Evolutionary conservation across 1,140 invertebrate species (phyloP).

Genomic region (Hestina assimilis): DNA sequence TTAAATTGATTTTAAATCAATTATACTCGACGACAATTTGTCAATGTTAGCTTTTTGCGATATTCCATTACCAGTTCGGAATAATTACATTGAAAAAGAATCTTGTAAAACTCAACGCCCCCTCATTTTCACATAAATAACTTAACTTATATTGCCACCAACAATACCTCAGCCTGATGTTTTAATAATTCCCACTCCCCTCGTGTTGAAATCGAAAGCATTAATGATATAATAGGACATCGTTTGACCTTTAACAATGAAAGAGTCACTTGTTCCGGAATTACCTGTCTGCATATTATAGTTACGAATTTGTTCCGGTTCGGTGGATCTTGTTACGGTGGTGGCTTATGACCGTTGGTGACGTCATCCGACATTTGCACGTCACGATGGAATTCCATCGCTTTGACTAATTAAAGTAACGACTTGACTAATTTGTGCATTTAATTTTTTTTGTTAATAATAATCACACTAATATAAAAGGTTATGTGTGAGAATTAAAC

Average conservation of each 20-base stretch:
- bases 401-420: background rate
- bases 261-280: conserved; percentile 6
- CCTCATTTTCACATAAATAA: background rate
- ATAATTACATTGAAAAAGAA: conserved; percentile 3
- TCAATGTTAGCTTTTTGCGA: conserved; percentile 4
- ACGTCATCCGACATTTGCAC: background rate
- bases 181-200: background rate
- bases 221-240: background rate
- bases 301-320: conserved; percentile 5
- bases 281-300: conserved; percentile 13
- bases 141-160: too few relatives aligned
- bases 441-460: too few relatives aligned
- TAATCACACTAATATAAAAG: too few relatives aligned
- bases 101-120: background rate
- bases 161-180: background rate
- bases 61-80: conserved; percentile 3
- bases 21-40: conserved; percentile 1
- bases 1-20: conserved; percentile 4
- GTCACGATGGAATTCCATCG: background rate
- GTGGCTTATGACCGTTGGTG: conserved; percentile 20
- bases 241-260: conserved; percentile 12
- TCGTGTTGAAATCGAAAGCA: too few relatives aligned
- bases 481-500: too few relatives aligned
- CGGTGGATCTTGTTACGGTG: conserved; percentile 3
- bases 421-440: too few relatives aligned